These are phyloP conservation scores for Melanotaenia trifasciata DNA, from an alignment of 2,797 vertebrate genomes.

Conservation along the genomic window DNA sequence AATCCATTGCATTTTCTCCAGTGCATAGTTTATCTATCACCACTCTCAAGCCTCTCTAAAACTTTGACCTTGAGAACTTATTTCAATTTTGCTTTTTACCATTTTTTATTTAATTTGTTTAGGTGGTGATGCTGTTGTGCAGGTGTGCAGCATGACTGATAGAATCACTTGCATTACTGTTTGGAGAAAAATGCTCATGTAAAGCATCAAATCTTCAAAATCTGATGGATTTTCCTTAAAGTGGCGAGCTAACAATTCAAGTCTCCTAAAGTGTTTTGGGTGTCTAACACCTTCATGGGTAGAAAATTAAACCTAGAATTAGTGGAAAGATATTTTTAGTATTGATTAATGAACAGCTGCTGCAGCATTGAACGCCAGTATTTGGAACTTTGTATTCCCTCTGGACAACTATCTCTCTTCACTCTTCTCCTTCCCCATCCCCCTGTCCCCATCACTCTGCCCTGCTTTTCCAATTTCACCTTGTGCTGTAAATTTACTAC, in stretches of 20 bases:
- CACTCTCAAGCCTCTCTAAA: constrained; percentile 3
- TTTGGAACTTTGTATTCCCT: constrained; percentile 55
- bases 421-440: constrained; percentile 17
- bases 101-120: constrained; percentile 41
- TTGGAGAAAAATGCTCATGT: constrained; percentile 65
- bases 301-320: constrained; percentile 51
- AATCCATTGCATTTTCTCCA: constrained; percentile 15
- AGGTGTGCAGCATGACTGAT: constrained; percentile 36
- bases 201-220: constrained; percentile 42
- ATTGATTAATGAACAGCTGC: constrained; percentile 61
- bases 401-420: constrained; percentile 35
- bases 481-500: constrained; percentile 35
- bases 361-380: constrained; percentile 36
- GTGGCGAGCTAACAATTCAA: constrained; percentile 29
- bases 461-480: constrained; percentile 11
- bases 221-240: constrained; percentile 36
- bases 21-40: constrained; percentile 7
- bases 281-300: constrained; percentile 19
- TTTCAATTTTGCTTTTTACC: constrained; percentile 3
- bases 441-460: constrained; percentile 16
- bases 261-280: constrained; percentile 25
- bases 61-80: constrained; percentile 22
- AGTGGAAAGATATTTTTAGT: constrained; percentile 50
- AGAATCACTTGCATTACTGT: constrained; percentile 56
- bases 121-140: constrained; percentile 26